Evolutionary conservation across 2,888 invertebrate species (phyloP), one percentile per base, ranked within the genome.

Genomic region (Ennomos quercinarius): DNA sequence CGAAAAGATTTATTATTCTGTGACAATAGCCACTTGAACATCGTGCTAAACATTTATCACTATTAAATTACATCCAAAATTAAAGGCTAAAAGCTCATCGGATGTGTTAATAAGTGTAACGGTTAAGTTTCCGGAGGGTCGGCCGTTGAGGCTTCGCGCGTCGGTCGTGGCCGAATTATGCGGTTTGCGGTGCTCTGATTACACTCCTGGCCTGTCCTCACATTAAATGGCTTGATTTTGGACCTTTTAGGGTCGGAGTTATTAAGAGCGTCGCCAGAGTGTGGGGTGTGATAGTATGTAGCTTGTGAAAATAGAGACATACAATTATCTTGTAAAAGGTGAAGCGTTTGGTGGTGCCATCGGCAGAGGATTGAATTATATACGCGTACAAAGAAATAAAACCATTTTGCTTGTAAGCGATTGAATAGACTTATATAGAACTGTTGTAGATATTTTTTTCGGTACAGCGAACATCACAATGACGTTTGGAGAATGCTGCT

Each of bases 41-140:
- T 45, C 38, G n/a, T 13, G 34, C 10, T 36, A 51, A 52, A 57
- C 48, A 53, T 34, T 58, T 35, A 40, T 54, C 45, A 54, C 42
- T 50, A 61, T 56, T 51, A 51, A 56, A 61, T 56, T 56, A 60
- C 51, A 10, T 47, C 45, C 38, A 40, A 49, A 57, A 61, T 57
- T 53, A 61, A 40, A 44, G 27, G 57, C 48, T 53, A 50, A 61
- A 39, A 53, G 53, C 61, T 61, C 53, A 59, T 59, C 52, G 63
- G 66, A 63, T 64, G 63, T 60, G 63, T 64, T 68, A 64, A 62
- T 66, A 68, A 63, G 66, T 66, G 68, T 62, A 58, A 68, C 63
- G 59, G 52, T 41, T 41, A 42, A 53, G 63, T 63, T 63, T 64
- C 66, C 66, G 63, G 66, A 66, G 63, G 67, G 66, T 63, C 59